Percentiles rank a stretch among this genome's conserved stretches.
Evolutionary conservation across 2,888 invertebrate species (phyloP).

Genomic region (Sminthurides aquaticus): DNA sequence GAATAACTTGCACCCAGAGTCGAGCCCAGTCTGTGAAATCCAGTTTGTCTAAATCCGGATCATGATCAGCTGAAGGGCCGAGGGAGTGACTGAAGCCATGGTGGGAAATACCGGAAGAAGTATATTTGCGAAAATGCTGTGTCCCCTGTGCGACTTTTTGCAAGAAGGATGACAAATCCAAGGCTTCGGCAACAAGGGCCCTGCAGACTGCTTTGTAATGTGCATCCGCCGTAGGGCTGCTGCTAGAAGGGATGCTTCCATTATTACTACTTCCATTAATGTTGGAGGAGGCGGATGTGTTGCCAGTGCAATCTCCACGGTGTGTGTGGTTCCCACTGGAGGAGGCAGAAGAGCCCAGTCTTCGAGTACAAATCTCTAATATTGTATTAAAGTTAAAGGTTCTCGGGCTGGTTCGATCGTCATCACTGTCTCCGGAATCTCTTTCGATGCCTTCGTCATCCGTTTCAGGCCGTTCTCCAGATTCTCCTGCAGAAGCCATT

Average conservation of each 20-base stretch:
- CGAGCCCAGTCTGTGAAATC: slow-evolving; percentile 89
- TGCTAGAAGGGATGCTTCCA: slow-evolving; percentile 49
- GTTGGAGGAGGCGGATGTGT: slow-evolving; percentile 12
- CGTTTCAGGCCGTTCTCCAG: slow-evolving; percentile 54
- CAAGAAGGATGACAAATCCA: slow-evolving; percentile 82
- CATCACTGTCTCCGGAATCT: slow-evolving; percentile 68
- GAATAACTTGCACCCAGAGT: slow-evolving; percentile 92
- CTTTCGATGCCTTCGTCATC: slow-evolving; percentile 87
- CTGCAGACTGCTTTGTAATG: slow-evolving; percentile 89
- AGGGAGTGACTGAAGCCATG: slow-evolving; percentile 49
- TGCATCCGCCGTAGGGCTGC: slow-evolving; percentile 53
- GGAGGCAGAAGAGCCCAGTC: slow-evolving; percentile 41
- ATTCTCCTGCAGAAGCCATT: slow-evolving; percentile 67
- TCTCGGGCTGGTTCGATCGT: slow-evolving; percentile 47
- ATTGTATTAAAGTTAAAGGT: slow-evolving; percentile 40
- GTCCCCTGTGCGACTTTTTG: slow-evolving; percentile 71
- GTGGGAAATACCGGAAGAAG: slow-evolving; percentile 43
- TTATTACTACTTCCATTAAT: slow-evolving; percentile 46
- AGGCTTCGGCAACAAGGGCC: slow-evolving; percentile 82
- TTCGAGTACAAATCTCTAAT: slow-evolving; percentile 35
- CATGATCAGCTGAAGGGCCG: slow-evolving; percentile 51
- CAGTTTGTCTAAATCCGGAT: slow-evolving; percentile 68
- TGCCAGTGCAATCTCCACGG: slow-evolving; percentile 15
- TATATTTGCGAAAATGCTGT: slow-evolving; percentile 53
- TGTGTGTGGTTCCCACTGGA: slow-evolving; percentile 54